Base-by-base conservation (phyloP, 2,113 vertebrate genomes). In the Caloenas nicobarica region DNA sequence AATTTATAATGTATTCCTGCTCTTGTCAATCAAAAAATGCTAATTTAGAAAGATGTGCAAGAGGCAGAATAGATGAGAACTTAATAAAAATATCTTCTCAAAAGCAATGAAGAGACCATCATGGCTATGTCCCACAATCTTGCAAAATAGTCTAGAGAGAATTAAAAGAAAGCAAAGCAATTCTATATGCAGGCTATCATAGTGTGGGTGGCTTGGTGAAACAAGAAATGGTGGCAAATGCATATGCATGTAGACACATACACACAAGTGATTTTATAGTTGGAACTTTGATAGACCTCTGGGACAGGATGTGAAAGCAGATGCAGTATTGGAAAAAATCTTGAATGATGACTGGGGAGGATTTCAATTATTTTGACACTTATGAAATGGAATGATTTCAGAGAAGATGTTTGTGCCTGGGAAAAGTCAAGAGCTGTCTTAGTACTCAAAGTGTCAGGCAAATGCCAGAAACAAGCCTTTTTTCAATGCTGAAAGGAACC, bases 1-100 rank as follows among this genome's bases (percentile, higher is more conserved):
- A 60, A 84, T 86, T 91, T 85, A 36, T 79, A 77, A 91, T 25
- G 26, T 54, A 79, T 88, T 81, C 54, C 74, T 76, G 48, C 57
- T 90, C 89, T 86, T 94, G 89, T 95, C 93, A 96, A 84, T 95
- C 82, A 96, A 78, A 90, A 94, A 81, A 94, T 86, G 86, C 61
- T 96, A 88, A 95, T 95, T 90, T 46, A 90, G 82, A 78, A 69
- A 69, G 53, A 91, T 72, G 68, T 48, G 66, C 74, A 91, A 69
- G 76, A 77, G 54, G 70, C 60, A 93, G 83, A 92, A 91, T 19
- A 66, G 86, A 83, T 48, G 88, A 90, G 72, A 88, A 74, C 82
- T 86, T 95, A 93, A 88, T 86, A 95, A 94, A 96, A 90, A 78
- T 70, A 83, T 36, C 64, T 96, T 56, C 79, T 84, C n/a, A 74